Evolutionary conservation across 2,888 invertebrate species (phyloP).

Genomic region (Drosophila maculinotata): DNA sequence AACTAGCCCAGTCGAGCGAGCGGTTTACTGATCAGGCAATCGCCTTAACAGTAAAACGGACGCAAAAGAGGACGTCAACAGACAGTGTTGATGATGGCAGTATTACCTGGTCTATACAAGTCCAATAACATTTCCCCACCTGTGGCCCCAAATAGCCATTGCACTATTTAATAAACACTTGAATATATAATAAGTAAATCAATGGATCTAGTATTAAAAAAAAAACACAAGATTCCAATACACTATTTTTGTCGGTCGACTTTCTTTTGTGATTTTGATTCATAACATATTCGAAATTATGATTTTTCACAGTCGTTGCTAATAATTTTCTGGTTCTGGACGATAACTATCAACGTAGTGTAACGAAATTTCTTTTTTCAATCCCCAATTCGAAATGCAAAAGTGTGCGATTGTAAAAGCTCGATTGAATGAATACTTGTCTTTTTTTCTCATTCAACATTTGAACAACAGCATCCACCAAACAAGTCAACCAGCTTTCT

Average conservation of each 20-base stretch:
- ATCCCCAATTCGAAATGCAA: background rate
- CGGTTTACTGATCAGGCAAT: conserved; percentile 15
- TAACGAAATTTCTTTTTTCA: background rate
- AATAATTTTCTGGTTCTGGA: background rate
- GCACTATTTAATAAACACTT: too few species aligned
- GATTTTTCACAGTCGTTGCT: background rate
- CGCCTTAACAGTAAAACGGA: conserved; percentile 27
- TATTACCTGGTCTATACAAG: background rate
- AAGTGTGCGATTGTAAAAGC: background rate
- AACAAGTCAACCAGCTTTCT: conserved; percentile 45
- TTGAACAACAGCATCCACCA: conserved; percentile 8
- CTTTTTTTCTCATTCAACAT: background rate
- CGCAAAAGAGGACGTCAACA: conserved; percentile 11
- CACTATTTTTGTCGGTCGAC: too few species aligned
- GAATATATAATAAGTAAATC: too few species aligned
- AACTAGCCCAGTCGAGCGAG: conserved; percentile 14
- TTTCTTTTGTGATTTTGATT: too few species aligned
- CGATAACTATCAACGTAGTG: too few species aligned
- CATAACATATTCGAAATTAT: too few species aligned
- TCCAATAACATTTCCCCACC: conserved; percentile 12
- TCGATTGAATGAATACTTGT: background rate
- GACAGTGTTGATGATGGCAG: conserved; percentile 1
- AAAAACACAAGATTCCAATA: too few species aligned
- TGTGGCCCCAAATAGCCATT: too few species aligned
- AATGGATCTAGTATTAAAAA: too few species aligned